phyloP scores from a whole-genome alignment of 2,113 vertebrate genomes.

The Tragelaphus strepsiceros region DNA sequence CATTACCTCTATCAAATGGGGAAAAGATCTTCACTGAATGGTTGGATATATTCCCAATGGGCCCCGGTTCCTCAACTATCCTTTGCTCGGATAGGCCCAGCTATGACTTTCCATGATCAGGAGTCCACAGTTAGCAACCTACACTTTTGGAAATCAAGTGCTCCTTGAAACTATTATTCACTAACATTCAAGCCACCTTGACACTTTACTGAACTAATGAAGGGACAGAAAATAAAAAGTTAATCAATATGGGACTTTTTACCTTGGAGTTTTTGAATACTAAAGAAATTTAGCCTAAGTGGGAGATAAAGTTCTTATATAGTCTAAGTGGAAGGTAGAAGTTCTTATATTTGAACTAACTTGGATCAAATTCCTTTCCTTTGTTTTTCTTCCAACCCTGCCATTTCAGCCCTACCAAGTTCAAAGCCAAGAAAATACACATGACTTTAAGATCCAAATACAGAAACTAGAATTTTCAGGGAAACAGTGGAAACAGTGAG shows the following conservation, averaged over 20 bases:
- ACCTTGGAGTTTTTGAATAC: constrained; percentile 13
- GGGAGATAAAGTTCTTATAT: not conserved
- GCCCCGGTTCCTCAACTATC: constrained; percentile 33
- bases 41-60: constrained; percentile 40
- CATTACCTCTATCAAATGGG: not conserved
- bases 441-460: not conserved
- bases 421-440: not conserved
- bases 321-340: not conserved
- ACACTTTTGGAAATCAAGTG: constrained; percentile 57
- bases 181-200: constrained; percentile 71
- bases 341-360: not conserved
- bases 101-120: constrained; percentile 34
- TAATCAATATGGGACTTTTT: constrained; percentile 22
- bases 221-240: constrained; percentile 59
- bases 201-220: constrained; percentile 66
- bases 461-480: not conserved
- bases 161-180: constrained; percentile 61
- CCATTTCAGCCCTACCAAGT: not conserved
- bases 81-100: constrained; percentile 21
- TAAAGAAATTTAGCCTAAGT: not conserved
- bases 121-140: constrained; percentile 53
- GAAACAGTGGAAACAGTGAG: not conserved
- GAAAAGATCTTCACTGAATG: constrained; percentile 37
- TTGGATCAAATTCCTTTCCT: not conserved
- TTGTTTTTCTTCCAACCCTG: not conserved